Base-by-base conservation (phyloP, 92 coral and sea anemone genomes). In the Porites rus region DNA sequence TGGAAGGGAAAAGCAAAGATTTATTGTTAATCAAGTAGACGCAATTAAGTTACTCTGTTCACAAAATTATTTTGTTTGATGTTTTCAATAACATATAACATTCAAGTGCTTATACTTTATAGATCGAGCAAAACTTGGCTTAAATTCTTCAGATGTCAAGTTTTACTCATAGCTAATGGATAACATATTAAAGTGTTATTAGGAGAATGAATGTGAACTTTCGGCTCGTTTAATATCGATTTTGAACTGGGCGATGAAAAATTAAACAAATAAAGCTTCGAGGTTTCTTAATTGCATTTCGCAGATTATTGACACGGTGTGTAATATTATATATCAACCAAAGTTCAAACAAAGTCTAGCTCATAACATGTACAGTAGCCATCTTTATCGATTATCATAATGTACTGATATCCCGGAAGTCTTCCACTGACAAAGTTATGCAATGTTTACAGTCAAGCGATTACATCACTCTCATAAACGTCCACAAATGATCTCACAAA, bases 21-120 rank as follows among this genome's bases (percentile, higher is more conserved):
- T 31, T 20, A 38, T 78, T 78, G 83, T 78, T 65, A 13, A 10
- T 22, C 10, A 12, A 78, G 61, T 19, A 78, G 68, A 78, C 62
- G 83, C 60, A 63, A 78, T 63, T 63, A 78, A 78, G 59, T 64
- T 8, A 22, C 65, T 18, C 72, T 50, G 72, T 78, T 21, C 65
- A 5, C 46, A 65, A 43, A 43, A 11, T 63, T 43, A 38, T 65
- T 64, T 24, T 67, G 50, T 22, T 67, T 67, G 46, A 24, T 14
- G 46, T 20, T 22, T 25, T 67, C 24, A 62, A 4, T 62, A 59
- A 17, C 12, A 59, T 11, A 59, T 59, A 59, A 11, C 63, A 8
- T 59, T 59, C 14, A 59, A 17, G 3, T 8, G 14, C 17, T 59
- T 59, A 17, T 17, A 59, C 17, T 59, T 59, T 59, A 59, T 59